These are phyloP conservation scores for Apocrypta bakeri DNA, from an alignment of 1,140 invertebrate species.

Conservation along the genomic window DNA sequence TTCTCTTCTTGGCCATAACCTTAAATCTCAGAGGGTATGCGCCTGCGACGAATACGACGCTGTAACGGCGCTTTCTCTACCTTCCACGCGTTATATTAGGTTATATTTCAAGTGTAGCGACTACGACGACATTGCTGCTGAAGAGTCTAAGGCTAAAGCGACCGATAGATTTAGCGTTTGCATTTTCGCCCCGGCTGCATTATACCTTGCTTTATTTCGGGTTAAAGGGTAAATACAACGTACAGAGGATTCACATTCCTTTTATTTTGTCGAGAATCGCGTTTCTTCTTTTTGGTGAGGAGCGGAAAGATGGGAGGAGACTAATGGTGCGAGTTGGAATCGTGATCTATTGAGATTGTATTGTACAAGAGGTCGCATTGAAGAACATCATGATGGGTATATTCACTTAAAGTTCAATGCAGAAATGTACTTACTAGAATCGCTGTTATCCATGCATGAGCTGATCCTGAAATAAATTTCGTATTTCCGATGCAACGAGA, in stretches of 20 bases:
- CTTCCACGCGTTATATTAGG: conserved; percentile 34
- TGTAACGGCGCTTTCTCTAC: conserved; percentile 13
- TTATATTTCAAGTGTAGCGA: conserved; percentile 36
- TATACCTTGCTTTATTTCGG: conserved; percentile 30
- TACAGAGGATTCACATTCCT: neutral
- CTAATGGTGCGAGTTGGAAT: too few species aligned
- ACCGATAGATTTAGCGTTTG: conserved; percentile 44
- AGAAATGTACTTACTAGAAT: too few species aligned
- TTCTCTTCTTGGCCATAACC: conserved; percentile 19
- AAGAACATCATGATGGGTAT: too few species aligned
- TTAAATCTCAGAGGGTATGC: conserved; percentile 37
- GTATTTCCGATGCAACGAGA: too few species aligned
- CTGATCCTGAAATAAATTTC: too few species aligned
- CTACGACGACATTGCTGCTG: neutral
- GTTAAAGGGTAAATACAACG: neutral
- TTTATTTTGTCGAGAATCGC: neutral
- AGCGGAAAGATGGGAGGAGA: too few species aligned
- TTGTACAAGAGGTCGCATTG: too few species aligned
- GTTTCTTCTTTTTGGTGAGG: neutral
- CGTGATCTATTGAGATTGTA: too few species aligned
- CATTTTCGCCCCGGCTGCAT: conserved; percentile 13
- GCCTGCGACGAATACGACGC: neutral
- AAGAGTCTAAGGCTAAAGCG: conserved; percentile 8
- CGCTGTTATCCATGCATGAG: too few species aligned
- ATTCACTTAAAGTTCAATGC: too few species aligned